A percentile compares a stretch with the other conserved stretches of the same genome.
These are phyloP conservation scores for Vidua macroura DNA, from an alignment of 2,113 vertebrate genomes.

Conservation along the genomic window DNA sequence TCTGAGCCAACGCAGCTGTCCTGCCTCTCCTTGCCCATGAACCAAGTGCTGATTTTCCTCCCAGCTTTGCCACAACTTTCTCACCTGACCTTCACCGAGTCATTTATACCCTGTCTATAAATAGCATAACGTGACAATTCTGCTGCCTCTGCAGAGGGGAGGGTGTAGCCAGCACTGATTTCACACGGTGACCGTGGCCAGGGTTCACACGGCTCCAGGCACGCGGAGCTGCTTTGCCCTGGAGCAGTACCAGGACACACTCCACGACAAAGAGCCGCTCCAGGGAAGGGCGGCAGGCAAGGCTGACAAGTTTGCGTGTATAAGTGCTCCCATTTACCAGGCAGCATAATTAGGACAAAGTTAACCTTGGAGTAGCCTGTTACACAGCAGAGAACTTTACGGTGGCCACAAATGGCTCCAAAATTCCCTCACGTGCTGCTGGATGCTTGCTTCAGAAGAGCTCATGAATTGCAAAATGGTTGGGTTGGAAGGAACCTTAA, in stretches of 20 bases:
- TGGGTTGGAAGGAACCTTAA: neutral
- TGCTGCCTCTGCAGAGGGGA: neutral
- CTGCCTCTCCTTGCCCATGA: neutral
- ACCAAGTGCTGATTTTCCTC: neutral
- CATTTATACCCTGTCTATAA: neutral
- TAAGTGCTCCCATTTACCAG: neutral
- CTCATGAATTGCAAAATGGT: accelerated
- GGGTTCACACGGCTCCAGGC: neutral
- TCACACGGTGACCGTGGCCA: accelerated
- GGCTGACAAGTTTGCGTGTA: accelerated
- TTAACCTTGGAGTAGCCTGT: neutral
- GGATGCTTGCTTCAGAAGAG: neutral
- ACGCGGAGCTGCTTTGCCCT: neutral
- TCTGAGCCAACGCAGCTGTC: neutral
- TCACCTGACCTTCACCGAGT: neutral
- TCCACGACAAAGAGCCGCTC: accelerated
- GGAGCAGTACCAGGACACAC: neutral
- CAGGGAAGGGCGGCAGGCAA: neutral
- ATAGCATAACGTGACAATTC: neutral
- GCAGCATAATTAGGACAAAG: neutral
- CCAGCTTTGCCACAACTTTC: neutral
- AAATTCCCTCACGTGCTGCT: neutral
- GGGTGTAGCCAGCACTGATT: neutral
- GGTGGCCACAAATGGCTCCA: accelerated
- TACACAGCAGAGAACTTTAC: neutral